A percentile compares a stretch with the other conserved stretches of the same genome.
phyloP scores from a whole-genome alignment of 2,888 invertebrate genomes.

The Ornithoptera priamus region DNA sequence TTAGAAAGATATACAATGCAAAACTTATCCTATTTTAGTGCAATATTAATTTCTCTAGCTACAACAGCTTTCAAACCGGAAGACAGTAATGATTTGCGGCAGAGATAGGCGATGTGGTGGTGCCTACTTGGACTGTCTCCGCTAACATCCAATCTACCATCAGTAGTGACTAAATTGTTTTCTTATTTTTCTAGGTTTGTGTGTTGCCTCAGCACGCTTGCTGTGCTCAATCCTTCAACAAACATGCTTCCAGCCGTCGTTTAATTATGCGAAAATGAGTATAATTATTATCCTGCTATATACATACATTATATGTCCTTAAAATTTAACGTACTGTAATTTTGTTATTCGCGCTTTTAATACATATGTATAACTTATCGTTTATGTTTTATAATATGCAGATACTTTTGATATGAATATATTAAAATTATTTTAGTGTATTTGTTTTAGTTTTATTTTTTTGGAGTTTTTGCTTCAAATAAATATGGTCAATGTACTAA shows the following conservation, averaged over 20 bases:
- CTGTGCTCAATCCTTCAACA: slow-evolving; percentile 46
- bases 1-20: no score
- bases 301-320: no score
- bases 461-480: neutral
- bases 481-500: neutral
- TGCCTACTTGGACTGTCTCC: no score
- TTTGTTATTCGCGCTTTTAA: neutral
- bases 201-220: slow-evolving; percentile 52
- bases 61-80: no score
- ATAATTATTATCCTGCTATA: neutral
- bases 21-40: no score
- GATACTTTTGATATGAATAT: neutral
- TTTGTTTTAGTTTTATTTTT: neutral
- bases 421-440: neutral
- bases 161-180: neutral
- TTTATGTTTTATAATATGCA: neutral
- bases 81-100: no score
- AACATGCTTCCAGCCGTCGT: slow-evolving; percentile 39
- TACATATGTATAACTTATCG: neutral
- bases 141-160: no score
- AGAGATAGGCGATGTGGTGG: no score
- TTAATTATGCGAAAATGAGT: slow-evolving; percentile 10
- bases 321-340: no score
- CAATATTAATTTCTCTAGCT: no score
- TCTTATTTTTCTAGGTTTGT: slow-evolving; percentile 50